phyloP scores from a whole-genome alignment of 2,888 invertebrate genomes.

The Phlogophora meticulosa region DNA sequence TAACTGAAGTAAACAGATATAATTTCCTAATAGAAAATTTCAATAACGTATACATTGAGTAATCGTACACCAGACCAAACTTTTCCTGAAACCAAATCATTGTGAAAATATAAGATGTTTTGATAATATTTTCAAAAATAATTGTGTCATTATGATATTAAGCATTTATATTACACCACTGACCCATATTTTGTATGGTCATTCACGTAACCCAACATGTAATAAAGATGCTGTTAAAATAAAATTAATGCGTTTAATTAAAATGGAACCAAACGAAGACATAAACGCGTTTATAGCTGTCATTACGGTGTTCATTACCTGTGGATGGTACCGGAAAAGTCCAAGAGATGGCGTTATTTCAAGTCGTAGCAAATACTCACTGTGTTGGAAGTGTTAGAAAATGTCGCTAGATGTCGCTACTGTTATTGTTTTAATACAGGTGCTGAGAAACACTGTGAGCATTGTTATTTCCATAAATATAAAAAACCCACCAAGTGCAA shows the following conservation, averaged over 20 bases:
- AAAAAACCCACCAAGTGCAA: too few species aligned
- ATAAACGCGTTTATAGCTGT: constrained; percentile 14
- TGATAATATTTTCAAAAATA: too few species aligned
- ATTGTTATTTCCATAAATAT: too few species aligned
- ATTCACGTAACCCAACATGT: constrained; percentile 11
- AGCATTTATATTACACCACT: background rate
- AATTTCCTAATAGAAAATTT: too few species aligned
- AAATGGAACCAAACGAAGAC: constrained; percentile 32
- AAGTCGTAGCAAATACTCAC: background rate
- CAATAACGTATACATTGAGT: too few species aligned
- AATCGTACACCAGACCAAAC: too few species aligned
- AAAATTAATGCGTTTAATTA: constrained; percentile 37
- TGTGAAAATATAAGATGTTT: too few species aligned
- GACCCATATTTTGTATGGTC: constrained; percentile 14
- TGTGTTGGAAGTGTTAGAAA: background rate
- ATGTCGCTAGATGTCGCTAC: constrained; percentile 41
- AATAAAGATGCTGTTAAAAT: constrained; percentile 18
- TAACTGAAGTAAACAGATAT: too few species aligned
- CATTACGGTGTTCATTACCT: background rate
- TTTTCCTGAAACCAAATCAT: too few species aligned
- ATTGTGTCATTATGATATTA: too few species aligned
- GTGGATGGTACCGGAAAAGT: constrained; percentile 10
- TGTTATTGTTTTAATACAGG: background rate
- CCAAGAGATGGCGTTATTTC: constrained; percentile 33
- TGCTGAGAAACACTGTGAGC: background rate